Conservation (phyloP, 2,888 invertebrate genomes). For the Pristionchus arcanus region DNA sequence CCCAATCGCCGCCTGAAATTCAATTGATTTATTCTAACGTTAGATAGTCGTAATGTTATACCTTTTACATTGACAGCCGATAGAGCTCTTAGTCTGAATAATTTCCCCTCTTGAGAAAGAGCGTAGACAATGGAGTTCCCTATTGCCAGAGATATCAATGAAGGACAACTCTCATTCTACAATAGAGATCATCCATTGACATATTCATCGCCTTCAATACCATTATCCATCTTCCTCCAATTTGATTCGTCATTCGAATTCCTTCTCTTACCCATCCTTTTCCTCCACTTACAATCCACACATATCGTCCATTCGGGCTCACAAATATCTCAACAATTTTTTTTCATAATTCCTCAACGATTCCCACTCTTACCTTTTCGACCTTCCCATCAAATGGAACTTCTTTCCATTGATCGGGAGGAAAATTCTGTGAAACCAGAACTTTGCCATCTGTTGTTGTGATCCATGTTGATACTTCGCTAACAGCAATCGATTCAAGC, state of each 20-base stretch:
- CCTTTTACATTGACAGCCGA: slow-evolving; percentile 42
- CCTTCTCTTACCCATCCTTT: slow-evolving; percentile 43
- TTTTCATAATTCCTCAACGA: neutral
- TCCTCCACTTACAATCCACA: slow-evolving; percentile 47
- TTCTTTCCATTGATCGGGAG: slow-evolving; percentile 35
- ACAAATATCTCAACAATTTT: slow-evolving; percentile 16
- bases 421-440: neutral
- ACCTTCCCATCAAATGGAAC: neutral
- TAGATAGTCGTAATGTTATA: neutral
- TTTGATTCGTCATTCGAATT: neutral
- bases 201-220: neutral
- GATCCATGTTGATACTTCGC: slow-evolving; percentile 15
- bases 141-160: slow-evolving; percentile 23
- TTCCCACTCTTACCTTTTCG: neutral
- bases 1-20: slow-evolving; percentile 9
- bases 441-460: neutral
- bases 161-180: neutral
- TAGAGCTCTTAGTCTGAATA: slow-evolving; percentile 31
- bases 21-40: neutral
- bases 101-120: slow-evolving; percentile 47
- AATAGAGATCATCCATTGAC: neutral
- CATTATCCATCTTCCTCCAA: slow-evolving; percentile 39
- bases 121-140: slow-evolving; percentile 39
- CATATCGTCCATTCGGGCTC: slow-evolving; percentile 45
- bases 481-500: neutral